Evolutionary conservation across 2,113 vertebrate species (phyloP).

Genomic region (Seriola dumerili): DNA sequence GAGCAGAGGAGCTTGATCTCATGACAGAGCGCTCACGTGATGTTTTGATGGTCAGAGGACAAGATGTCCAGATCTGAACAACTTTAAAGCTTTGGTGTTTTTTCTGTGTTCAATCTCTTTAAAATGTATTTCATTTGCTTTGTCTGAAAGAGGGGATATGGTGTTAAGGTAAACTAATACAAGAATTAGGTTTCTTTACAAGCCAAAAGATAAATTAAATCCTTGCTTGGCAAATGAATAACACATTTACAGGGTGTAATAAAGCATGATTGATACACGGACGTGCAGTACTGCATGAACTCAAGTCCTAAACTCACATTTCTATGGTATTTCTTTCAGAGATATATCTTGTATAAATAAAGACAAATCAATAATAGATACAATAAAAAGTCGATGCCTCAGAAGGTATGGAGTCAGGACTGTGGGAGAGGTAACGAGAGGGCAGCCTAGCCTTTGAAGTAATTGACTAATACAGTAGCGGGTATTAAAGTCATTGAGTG

Average conservation of each 20-base stretch:
- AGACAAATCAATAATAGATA: slow-evolving; percentile 60
- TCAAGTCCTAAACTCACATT: slow-evolving; percentile 1
- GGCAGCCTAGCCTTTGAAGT: slow-evolving; percentile 94
- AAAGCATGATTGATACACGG: background rate
- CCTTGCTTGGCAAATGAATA: background rate
- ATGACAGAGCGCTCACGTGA: slow-evolving; percentile 34
- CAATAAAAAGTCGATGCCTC: slow-evolving; percentile 68
- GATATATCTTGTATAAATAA: slow-evolving; percentile 54
- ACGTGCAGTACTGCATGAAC: background rate
- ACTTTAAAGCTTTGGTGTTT: background rate
- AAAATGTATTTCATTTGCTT: background rate
- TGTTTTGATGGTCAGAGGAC: slow-evolving; percentile 52
- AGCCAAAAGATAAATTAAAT: background rate
- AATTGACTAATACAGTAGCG: slow-evolving; percentile 99
- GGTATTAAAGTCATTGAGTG: slow-evolving; percentile 99
- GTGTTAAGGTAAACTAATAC: background rate
- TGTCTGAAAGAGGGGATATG: background rate
- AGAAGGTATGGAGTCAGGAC: slow-evolving; percentile 55
- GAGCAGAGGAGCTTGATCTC: slow-evolving; percentile 58
- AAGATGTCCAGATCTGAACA: slow-evolving; percentile 3
- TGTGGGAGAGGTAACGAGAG: slow-evolving; percentile 88
- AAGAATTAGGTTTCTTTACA: background rate
- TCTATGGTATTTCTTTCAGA: background rate
- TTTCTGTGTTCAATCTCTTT: background rate
- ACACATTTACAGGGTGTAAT: background rate